Evolutionary conservation across 2,797 vertebrate species (phyloP), one percentile per base, ranked within the genome.

Genomic region (Pseudochromis fuscus): DNA sequence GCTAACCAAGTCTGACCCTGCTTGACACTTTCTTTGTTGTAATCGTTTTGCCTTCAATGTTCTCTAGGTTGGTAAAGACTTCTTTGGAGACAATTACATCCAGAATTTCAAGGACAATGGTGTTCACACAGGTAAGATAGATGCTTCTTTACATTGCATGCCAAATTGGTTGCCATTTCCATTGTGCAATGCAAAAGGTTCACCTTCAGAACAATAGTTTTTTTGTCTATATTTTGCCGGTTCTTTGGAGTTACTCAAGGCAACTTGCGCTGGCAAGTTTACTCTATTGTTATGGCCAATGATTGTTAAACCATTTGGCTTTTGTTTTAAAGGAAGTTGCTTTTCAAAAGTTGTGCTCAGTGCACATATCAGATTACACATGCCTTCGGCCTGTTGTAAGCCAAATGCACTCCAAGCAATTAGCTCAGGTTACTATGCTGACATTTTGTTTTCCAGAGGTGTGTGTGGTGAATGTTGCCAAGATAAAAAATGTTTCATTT

Each of bases 31-130:
- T 88, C 77, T 90, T 92, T 92, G 79, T 87, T 89, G 61, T 91
- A 83, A 90, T 89, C 75, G 77, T 87, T 93, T 89, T 88, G 77
- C 85, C 83, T 91, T 91, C 82, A 56, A 80, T 91, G 67, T 86
- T 82, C 69, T 91, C 65, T 91, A 99, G 98, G 96, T 99, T 90
- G 98, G 98, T 66, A 96, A 95, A 81, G 98, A 99, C 91, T 95
- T 96, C 85, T 99, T 99, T 94, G 98, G 98, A 91, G 95, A 95
- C 88, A 95, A 95, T 91, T 98, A 98, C 87, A 94, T 98, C 89
- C 94, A 95, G 91, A 98, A 99, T 92, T 96, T 99, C 88, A 96
- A 94, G 93, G 94, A 94, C 87, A 97, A 96, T 72, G 88, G 85
- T 62, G 94, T 99, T 87, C 93, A 94, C 87, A 97, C 96, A 96